Base-by-base conservation (phyloP, 2,888 invertebrate genomes). In the Biston betularia region DNA sequence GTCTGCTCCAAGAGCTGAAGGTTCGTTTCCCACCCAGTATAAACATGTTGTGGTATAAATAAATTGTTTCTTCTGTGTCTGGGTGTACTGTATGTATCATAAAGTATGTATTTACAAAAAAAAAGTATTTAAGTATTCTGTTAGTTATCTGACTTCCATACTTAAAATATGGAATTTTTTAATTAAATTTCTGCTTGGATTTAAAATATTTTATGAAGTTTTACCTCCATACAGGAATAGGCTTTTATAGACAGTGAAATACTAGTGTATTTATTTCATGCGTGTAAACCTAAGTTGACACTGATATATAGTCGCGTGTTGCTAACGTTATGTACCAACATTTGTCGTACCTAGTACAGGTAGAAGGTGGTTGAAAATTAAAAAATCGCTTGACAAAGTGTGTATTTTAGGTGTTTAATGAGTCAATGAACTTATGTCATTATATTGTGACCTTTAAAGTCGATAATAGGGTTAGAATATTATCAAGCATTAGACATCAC, bases 251-350 rank as follows among this genome's bases (percentile, higher is more conserved):
- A 48, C 44, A 24, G 38, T 48, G 54, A 49, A 59, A 58, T 49
- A 52, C 42, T 10, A 1, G 35, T 48, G 48, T 35, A 24, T n/a
- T n/a, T 49, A 49, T 60, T 60, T 60, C 38, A 60, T 50, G 53
- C 64, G 65, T 66, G 45, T 60, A 73, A 60, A 53, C 40, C 56
- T 69, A 75, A 73, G 71, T 75, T 75, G 77, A 77, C 77, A 54
- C 72, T 75, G 77, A 77, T 72, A 66, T 71, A 77, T 75, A 65
- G 68, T 45, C 69, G 65, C 64, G 68, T 73, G 71, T 46, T 57
- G 8, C 40, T 9, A 50, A 24, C 14, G 61, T 48, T 35, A 15
- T 15, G 24, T 33, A 38, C 38, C 15, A 14, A 56, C 7, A 52
- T 11, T 52, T 53, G 38, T 50, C 34, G 11, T 24, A 24, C 15